Percentiles rank a stretch among this genome's conserved stretches.
These are phyloP conservation scores for Nymphalis io DNA, from an alignment of 1,140 invertebrate species.

Conservation along the genomic window DNA sequence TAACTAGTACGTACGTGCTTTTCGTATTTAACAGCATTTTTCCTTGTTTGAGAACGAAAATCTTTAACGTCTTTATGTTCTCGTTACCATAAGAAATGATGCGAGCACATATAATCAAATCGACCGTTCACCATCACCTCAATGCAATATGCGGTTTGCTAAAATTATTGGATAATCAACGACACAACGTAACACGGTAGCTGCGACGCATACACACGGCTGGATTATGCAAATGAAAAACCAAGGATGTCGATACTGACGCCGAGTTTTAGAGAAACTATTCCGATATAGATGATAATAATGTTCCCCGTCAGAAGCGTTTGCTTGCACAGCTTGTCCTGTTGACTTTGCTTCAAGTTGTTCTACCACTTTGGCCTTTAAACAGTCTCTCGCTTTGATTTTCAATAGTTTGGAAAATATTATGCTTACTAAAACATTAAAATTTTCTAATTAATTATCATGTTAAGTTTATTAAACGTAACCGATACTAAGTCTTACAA, in stretches of 20 bases:
- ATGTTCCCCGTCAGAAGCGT: conserved; percentile 13
- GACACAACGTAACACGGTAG: conserved; percentile 43
- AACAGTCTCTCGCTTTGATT: conserved; percentile 3
- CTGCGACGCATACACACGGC: conserved; percentile 42
- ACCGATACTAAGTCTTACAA: not conserved
- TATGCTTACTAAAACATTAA: not conserved
- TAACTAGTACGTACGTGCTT: too few species aligned
- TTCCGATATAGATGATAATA: conserved; percentile 33
- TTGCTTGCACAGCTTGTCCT: conserved; percentile 12
- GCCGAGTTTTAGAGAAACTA: conserved; percentile 30
- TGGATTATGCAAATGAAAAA: conserved; percentile 47
- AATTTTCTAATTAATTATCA: not conserved
- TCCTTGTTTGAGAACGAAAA: not conserved
- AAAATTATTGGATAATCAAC: conserved; percentile 45
- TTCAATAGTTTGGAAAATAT: not conserved
- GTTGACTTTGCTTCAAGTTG: conserved; percentile 11
- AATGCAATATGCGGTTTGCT: conserved; percentile 37
- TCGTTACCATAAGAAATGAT: conserved; percentile 20
- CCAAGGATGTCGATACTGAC: conserved; percentile 28
- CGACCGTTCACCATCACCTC: conserved; percentile 28
- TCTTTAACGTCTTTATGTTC: conserved; percentile 2
- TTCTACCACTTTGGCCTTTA: conserved; percentile 9
- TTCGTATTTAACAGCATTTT: not conserved
- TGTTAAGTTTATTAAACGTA: not conserved
- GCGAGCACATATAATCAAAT: conserved; percentile 23